Conservation (phyloP, 2,888 invertebrate species). For the Tanypteryx hageni region DNA sequence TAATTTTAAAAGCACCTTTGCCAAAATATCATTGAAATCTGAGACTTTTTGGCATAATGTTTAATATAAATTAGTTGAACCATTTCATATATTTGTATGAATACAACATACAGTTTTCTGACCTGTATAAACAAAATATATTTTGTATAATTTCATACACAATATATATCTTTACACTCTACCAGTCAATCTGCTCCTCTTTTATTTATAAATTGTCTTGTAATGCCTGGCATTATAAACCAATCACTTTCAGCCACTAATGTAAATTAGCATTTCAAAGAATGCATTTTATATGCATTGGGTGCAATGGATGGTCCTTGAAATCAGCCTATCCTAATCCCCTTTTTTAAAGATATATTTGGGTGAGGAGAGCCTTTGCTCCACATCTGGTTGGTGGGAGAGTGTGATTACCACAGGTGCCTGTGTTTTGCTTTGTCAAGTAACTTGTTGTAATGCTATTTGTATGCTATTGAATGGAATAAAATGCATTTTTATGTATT, state of each 20-base stretch:
- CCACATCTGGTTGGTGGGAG: conserved; percentile 62
- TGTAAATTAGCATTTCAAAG: background rate
- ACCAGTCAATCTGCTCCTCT: conserved; percentile 46
- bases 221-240: conserved; percentile 43
- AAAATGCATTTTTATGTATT: conserved; percentile 60
- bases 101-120: conserved; percentile 2
- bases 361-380: conserved; percentile 60
- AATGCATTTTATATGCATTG: conserved; percentile 45
- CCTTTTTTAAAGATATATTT: conserved; percentile 51
- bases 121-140: conserved; percentile 42
- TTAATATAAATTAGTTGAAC: conserved; percentile 22
- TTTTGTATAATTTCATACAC: conserved; percentile 62
- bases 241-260: conserved; percentile 37
- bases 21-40: background rate
- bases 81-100: conserved; percentile 45
- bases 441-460: conserved; percentile 64
- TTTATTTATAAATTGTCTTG: conserved; percentile 42
- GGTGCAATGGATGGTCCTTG: conserved; percentile 58
- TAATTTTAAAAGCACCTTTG: background rate
- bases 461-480: conserved; percentile 54
- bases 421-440: conserved; percentile 63
- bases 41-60: conserved; percentile 6
- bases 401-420: conserved; percentile 63
- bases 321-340: conserved; percentile 26
- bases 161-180: conserved; percentile 51